A percentile compares a stretch with the other conserved stretches of the same genome.
These are phyloP conservation scores for Limnodromus scolopaceus DNA, from an alignment of 2,797 vertebrate genomes.

Conservation along the genomic window DNA sequence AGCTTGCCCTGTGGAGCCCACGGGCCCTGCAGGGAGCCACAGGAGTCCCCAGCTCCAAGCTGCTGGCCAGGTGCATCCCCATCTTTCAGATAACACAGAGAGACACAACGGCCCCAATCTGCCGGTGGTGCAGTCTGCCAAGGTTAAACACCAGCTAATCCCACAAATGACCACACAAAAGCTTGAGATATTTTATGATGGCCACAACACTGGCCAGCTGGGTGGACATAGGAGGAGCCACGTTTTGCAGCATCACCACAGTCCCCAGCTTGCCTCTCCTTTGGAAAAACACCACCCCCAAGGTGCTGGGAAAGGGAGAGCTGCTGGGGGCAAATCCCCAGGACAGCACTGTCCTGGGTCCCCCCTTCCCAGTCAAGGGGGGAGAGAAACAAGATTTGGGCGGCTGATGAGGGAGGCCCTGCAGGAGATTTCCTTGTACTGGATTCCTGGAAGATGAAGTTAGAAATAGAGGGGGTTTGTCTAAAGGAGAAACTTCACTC, in stretches of 20 bases:
- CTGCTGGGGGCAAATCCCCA: background rate
- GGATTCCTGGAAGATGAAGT: background rate
- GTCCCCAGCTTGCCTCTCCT: background rate
- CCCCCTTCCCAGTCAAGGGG: background rate
- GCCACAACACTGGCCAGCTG: fast-evolving
- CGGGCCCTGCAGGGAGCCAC: background rate
- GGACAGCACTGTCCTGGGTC: background rate
- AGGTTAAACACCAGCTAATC: background rate
- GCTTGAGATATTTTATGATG: background rate
- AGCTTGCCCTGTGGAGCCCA: background rate
- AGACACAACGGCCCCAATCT: fast-evolving
- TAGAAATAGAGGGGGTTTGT: background rate
- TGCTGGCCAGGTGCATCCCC: background rate
- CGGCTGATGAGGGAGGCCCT: background rate
- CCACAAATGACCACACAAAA: fast-evolving
- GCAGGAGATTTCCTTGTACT: background rate
- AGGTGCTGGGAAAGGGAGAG: background rate
- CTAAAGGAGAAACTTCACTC: background rate
- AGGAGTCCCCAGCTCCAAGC: background rate
- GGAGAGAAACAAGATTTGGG: background rate
- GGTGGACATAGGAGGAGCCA: background rate
- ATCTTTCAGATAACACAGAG: background rate
- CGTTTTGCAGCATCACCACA: background rate
- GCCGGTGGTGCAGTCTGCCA: fast-evolving
- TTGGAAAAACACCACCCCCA: background rate